Evolutionary conservation across 2,797 vertebrate species (phyloP).

Genomic region (Apogon hyalosoma): DNA sequence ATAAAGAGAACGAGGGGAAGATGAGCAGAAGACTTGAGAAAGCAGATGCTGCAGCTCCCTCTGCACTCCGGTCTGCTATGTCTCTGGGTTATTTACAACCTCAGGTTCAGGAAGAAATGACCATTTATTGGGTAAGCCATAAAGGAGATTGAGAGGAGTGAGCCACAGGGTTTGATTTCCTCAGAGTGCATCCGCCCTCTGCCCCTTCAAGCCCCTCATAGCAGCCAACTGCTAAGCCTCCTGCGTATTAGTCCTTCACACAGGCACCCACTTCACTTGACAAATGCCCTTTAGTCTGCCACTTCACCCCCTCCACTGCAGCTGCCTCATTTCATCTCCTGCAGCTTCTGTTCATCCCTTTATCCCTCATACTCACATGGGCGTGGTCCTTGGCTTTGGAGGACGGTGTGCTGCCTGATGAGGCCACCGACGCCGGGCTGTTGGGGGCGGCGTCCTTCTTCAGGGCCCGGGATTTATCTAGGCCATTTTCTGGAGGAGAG

Average conservation of each 20-base stretch:
- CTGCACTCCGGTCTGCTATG: constrained; percentile 17
- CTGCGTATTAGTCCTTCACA: constrained; percentile 57
- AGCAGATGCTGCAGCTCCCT: constrained; percentile 49
- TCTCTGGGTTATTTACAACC: constrained; percentile 75
- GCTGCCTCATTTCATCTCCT: constrained; percentile 49
- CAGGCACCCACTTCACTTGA: constrained; percentile 70
- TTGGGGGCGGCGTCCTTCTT: constrained; percentile 93
- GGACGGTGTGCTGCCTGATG: constrained; percentile 97
- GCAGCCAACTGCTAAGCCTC: constrained; percentile 65
- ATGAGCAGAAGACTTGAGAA: constrained; percentile 15
- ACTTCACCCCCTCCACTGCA: constrained; percentile 45
- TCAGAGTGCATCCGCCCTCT: constrained; percentile 70
- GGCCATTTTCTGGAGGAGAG: constrained; percentile 94
- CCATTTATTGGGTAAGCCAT: constrained; percentile 80
- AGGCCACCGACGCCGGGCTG: constrained; percentile 95
- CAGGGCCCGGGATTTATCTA: constrained; percentile 91
- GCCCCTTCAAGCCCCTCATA: constrained; percentile 53
- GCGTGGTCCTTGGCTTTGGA: constrained; percentile 96
- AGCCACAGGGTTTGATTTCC: constrained; percentile 76
- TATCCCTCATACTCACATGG: constrained; percentile 84
- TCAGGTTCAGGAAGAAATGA: constrained; percentile 62
- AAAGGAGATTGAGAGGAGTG: constrained; percentile 80
- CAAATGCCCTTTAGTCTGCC: constrained; percentile 69
- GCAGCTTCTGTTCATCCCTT: constrained; percentile 1
- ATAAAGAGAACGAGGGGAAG: constrained; percentile 19